Conservation (phyloP, 92 coral and sea anemone genomes). For the Porites lobata region DNA sequence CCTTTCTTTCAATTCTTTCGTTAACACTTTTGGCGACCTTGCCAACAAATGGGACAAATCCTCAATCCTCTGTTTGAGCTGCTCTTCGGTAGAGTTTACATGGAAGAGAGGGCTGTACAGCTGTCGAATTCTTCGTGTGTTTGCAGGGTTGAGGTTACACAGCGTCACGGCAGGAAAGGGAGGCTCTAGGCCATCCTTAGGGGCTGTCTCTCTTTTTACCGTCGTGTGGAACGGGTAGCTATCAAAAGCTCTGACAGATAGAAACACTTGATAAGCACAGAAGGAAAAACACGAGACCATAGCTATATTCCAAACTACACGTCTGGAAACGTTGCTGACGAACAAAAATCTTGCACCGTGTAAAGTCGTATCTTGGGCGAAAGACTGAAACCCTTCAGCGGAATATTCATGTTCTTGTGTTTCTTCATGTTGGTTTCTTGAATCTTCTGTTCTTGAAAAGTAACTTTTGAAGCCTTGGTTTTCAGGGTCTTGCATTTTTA, state of each 20-base stretch:
- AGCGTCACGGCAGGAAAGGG: slow-evolving; percentile 1
- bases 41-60: neutral
- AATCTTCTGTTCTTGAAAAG: too few species aligned
- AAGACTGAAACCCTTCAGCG: neutral
- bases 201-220: neutral
- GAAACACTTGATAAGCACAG: neutral
- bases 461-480: too few species aligned
- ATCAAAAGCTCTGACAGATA: neutral
- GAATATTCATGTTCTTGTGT: neutral
- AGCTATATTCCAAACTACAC: neutral
- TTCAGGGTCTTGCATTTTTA: neutral
- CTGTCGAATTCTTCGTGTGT: neutral
- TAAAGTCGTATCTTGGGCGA: slow-evolving; percentile 13
- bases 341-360: slow-evolving; percentile 18
- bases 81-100: neutral
- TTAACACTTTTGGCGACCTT: neutral
- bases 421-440: neutral
- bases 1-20: neutral
- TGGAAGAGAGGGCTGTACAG: neutral
- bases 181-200: neutral
- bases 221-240: slow-evolving; percentile 8
- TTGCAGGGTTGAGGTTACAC: neutral
- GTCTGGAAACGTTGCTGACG: neutral
- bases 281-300: neutral
- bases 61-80: neutral